These are phyloP conservation scores for Pristionchus arcanus DNA, from an alignment of 2,888 invertebrate genomes.

Conservation along the genomic window DNA sequence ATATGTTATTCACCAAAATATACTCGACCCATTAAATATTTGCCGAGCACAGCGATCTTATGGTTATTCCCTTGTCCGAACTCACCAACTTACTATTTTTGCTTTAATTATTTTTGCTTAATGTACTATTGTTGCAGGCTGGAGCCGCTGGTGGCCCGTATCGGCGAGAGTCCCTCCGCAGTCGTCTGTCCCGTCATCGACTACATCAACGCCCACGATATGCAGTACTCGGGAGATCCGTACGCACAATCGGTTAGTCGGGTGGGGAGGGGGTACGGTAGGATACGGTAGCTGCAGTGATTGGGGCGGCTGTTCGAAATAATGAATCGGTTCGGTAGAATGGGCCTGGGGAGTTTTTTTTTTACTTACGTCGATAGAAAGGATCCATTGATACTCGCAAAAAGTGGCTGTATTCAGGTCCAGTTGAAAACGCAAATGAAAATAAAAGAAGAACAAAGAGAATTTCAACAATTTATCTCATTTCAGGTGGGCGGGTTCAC, in stretches of 20 bases:
- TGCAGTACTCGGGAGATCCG: conserved; percentile 84
- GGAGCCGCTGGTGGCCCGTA: conserved; percentile 90
- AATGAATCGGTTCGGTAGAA: neutral
- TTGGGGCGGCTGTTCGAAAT: neutral
- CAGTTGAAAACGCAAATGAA: neutral
- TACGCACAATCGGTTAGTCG: conserved; percentile 59
- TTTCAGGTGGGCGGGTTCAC: conserved; percentile 80
- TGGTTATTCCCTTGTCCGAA: no score
- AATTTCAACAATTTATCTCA: no score
- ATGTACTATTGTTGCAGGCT: no score
- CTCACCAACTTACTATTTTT: no score
- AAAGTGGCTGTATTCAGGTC: neutral
- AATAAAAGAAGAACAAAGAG: no score
- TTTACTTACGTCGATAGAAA: neutral
- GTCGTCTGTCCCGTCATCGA: conserved; percentile 96
- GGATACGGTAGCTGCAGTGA: neutral
- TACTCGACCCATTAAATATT: no score
- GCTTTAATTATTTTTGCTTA: no score
- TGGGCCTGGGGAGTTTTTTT: neutral
- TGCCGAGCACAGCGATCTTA: no score
- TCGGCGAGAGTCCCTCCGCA: conserved; percentile 88
- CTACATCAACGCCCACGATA: conserved; percentile 89
- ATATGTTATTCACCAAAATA: no score
- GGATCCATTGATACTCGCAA: neutral
- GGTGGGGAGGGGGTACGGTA: neutral